These are phyloP conservation scores for Hylomyscus alleni DNA, from an alignment of 2,797 vertebrate genomes.

Conservation along the genomic window DNA sequence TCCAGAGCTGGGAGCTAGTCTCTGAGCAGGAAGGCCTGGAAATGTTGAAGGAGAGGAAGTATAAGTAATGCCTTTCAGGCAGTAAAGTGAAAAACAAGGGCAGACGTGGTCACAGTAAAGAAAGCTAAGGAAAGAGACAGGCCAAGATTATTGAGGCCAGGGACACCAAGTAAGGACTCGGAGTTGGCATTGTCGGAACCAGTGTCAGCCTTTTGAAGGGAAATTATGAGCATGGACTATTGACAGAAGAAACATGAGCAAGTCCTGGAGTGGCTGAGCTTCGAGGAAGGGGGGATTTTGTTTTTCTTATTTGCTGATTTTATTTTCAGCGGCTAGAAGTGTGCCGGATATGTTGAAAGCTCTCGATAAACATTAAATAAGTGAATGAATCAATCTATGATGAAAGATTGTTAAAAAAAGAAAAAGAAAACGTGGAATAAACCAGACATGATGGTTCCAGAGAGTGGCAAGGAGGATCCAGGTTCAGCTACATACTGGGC, in stretches of 20 bases:
- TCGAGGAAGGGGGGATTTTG: background rate
- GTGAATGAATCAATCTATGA: slow-evolving; percentile 5
- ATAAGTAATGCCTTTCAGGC: background rate
- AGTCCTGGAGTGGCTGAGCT: background rate
- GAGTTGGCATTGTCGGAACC: slow-evolving; percentile 19
- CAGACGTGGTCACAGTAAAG: background rate
- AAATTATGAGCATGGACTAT: background rate
- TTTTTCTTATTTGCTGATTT: slow-evolving; percentile 46
- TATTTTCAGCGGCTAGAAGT: background rate
- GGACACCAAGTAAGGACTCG: slow-evolving; percentile 27
- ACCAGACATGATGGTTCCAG: background rate
- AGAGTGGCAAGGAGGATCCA: no score
- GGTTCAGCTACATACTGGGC: background rate
- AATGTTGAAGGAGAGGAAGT: background rate
- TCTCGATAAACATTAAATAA: slow-evolving; percentile 33
- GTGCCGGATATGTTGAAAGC: background rate
- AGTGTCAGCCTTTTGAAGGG: slow-evolving; percentile 27
- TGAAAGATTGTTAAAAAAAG: background rate
- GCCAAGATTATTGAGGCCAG: slow-evolving; percentile 31
- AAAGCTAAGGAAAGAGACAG: background rate
- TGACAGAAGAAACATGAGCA: slow-evolving; percentile 11
- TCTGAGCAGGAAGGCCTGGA: slow-evolving; percentile 7
- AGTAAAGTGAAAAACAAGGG: background rate
- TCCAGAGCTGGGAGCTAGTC: background rate
- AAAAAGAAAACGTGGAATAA: background rate